Percentiles rank a stretch among this genome's conserved stretches.
Conservation (phyloP, 2,113 vertebrate species). For the Capricornis sumatraensis region DNA sequence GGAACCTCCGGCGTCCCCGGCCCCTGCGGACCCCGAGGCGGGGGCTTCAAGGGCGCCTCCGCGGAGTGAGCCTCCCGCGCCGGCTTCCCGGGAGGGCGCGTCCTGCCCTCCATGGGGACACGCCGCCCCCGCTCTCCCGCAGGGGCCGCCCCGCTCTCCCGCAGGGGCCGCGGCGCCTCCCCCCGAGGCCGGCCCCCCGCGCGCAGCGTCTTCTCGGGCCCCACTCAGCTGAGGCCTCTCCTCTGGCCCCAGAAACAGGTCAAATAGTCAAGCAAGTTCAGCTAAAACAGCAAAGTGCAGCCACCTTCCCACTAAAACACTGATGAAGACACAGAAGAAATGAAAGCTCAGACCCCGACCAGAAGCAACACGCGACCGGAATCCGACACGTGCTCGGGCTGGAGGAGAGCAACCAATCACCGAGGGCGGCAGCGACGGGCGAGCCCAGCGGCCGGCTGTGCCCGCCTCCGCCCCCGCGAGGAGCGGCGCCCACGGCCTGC, state of each 20-base stretch:
- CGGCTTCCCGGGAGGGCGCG: neutral
- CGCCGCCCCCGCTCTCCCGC: too few relatives aligned
- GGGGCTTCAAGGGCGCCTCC: neutral
- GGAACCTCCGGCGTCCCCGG: neutral
- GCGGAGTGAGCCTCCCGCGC: neutral
- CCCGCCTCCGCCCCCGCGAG: too few relatives aligned
- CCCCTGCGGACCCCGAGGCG: neutral
- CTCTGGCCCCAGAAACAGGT: neutral
- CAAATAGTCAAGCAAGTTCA: neutral
- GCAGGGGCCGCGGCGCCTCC: neutral
- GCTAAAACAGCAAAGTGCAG: neutral
- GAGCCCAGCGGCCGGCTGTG: too few relatives aligned
- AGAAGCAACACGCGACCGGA: neutral
- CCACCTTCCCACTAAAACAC: neutral
- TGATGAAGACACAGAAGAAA: neutral
- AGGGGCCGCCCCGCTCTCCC: too few relatives aligned
- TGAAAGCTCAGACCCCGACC: neutral
- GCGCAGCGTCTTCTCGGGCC: rapidly evolving
- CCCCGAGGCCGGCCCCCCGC: neutral
- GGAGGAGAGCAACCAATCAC: rapidly evolving
- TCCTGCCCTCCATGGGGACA: neutral
- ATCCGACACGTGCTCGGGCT: neutral
- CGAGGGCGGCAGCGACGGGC: rapidly evolving
- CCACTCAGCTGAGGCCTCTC: neutral
- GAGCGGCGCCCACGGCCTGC: rapidly evolving